A percentile compares a stretch with the other conserved stretches of the same genome.
phyloP scores from a whole-genome alignment of 2,113 vertebrate species.

The Eonycteris spelaea region DNA sequence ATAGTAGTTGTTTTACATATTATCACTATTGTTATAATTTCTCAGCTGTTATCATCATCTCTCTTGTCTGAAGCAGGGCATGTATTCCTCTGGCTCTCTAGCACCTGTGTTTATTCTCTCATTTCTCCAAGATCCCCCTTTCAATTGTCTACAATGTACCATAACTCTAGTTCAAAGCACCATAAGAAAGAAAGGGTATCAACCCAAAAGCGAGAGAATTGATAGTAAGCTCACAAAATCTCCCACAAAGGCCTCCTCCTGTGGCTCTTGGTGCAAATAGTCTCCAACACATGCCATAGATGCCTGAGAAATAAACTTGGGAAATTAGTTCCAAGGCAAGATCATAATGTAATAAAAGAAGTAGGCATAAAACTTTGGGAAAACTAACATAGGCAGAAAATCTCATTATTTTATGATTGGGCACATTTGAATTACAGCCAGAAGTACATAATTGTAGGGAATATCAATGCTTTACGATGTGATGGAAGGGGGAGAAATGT shows the following conservation, averaged over 20 bases:
- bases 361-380: not conserved
- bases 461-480: not conserved
- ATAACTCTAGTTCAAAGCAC: not conserved
- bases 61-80: not conserved
- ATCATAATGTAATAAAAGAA: not conserved
- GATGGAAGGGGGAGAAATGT: not conserved
- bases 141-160: not conserved
- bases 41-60: not conserved
- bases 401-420: not conserved
- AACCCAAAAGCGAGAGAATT: not conserved
- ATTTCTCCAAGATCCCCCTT: not conserved
- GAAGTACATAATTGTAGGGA: not conserved
- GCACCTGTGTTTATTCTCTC: not conserved
- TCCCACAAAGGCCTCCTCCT: not conserved
- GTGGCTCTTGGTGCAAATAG: not conserved
- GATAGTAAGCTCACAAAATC: not conserved
- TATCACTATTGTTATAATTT: not conserved
- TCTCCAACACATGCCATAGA: not conserved
- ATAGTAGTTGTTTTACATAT: not conserved
- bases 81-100: not conserved
- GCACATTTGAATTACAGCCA: not conserved
- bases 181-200: not conserved
- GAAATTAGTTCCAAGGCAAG: not conserved
- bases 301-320: not conserved
- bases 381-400: not conserved